Evolutionary conservation across 2,888 invertebrate species (phyloP).

Genomic region (Prostheceraeus crozeri): DNA sequence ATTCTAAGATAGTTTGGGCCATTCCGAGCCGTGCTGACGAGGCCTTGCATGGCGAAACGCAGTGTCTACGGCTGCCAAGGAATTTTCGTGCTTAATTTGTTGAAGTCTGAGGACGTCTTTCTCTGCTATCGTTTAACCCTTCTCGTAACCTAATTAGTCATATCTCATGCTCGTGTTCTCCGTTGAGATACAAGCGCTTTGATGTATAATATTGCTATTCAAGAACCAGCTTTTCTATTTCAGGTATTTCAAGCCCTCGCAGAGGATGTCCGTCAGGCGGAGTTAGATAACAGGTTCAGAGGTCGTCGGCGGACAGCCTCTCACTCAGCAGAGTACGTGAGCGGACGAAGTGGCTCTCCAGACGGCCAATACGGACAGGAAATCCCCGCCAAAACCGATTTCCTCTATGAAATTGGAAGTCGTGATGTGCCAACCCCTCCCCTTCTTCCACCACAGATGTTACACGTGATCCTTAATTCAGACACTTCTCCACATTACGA

Average conservation of each 20-base stretch:
- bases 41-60: too few relatives aligned
- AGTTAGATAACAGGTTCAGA: slow-evolving; percentile 25
- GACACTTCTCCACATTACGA: slow-evolving; percentile 78
- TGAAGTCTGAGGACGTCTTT: too few relatives aligned
- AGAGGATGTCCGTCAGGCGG: slow-evolving; percentile 63
- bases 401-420: slow-evolving; percentile 75
- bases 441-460: slow-evolving; percentile 82
- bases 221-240: too few relatives aligned
- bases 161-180: too few relatives aligned
- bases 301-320: slow-evolving; percentile 37
- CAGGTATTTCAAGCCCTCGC: slow-evolving; percentile 79
- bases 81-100: too few relatives aligned
- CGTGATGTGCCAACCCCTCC: slow-evolving; percentile 81
- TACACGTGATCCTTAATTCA: slow-evolving; percentile 87
- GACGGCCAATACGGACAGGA: slow-evolving; percentile 63
- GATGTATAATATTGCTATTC: too few relatives aligned
- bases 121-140: too few relatives aligned
- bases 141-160: too few relatives aligned
- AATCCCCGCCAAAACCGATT: slow-evolving; percentile 63
- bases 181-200: too few relatives aligned
- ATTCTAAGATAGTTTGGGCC: too few relatives aligned
- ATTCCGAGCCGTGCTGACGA: too few relatives aligned
- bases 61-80: too few relatives aligned
- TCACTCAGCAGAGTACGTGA: slow-evolving; percentile 17
- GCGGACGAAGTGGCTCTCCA: slow-evolving; percentile 41